These are phyloP conservation scores for Epinephelus moara DNA, from an alignment of 2,113 vertebrate genomes.

Conservation along the genomic window DNA sequence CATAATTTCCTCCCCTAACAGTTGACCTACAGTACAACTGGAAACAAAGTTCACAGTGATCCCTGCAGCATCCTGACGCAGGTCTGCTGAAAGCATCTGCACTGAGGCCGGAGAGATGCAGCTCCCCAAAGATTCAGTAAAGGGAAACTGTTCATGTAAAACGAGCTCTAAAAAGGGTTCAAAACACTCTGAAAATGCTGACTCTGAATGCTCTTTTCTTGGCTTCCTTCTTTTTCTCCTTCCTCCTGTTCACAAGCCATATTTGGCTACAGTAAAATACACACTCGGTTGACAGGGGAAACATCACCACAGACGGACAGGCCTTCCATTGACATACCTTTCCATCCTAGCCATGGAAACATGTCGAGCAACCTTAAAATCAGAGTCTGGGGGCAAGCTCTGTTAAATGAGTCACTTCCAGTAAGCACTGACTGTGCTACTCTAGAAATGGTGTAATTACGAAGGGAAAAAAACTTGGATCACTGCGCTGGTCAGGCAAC, in stretches of 20 bases:
- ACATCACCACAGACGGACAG: constrained; percentile 44
- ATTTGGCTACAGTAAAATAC: constrained; percentile 55
- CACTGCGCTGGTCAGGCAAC: background rate
- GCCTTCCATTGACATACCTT: constrained; percentile 63
- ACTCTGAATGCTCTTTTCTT: constrained; percentile 50
- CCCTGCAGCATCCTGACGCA: constrained; percentile 50
- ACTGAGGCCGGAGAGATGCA: constrained; percentile 7
- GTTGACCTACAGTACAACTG: constrained; percentile 67
- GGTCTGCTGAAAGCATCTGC: constrained; percentile 69
- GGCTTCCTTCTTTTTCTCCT: constrained; percentile 49
- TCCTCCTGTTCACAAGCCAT: constrained; percentile 50
- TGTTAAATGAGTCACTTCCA: constrained; percentile 70
- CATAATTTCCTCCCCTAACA: constrained; percentile 69
- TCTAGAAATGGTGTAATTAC: constrained; percentile 43
- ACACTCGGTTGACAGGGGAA: constrained; percentile 39
- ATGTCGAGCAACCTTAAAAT: constrained; percentile 62
- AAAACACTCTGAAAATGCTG: constrained; percentile 49
- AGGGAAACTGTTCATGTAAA: constrained; percentile 43
- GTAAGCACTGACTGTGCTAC: constrained; percentile 66
- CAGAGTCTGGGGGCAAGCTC: constrained; percentile 60
- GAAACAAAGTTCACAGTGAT: constrained; percentile 63
- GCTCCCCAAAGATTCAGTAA: constrained; percentile 43
- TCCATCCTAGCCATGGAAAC: constrained; percentile 66
- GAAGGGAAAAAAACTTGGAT: constrained; percentile 38
- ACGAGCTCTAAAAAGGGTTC: constrained; percentile 33